A percentile compares a stretch with the other conserved stretches of the same genome.
These are phyloP conservation scores for Allophyes oxyacanthae DNA, from an alignment of 2,888 invertebrate species.

Conservation along the genomic window DNA sequence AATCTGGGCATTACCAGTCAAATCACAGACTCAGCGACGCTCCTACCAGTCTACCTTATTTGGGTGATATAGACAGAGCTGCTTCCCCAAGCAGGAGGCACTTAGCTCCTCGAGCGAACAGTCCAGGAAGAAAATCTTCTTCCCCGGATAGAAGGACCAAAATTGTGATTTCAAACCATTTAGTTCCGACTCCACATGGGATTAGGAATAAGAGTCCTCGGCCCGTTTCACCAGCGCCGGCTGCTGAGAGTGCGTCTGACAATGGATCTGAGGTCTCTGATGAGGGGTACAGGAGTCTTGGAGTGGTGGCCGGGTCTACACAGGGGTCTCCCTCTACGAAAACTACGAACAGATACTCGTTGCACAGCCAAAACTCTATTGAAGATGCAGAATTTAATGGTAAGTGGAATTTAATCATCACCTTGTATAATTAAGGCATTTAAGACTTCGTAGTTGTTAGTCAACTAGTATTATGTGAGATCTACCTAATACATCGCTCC, in stretches of 20 bases:
- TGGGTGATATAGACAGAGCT: constrained; percentile 79
- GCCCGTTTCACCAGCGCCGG: constrained; percentile 88
- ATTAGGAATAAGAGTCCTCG: constrained; percentile 82
- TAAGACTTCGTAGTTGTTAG: too few relatives aligned
- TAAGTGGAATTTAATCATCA: constrained; percentile 69
- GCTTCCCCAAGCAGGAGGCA: constrained; percentile 77
- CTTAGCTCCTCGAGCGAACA: constrained; percentile 71
- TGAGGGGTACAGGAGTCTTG: constrained; percentile 95
- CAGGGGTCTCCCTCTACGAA: constrained; percentile 85
- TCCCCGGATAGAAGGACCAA: constrained; percentile 83
- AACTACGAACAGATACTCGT: constrained; percentile 90
- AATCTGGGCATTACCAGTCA: constrained; percentile 75
- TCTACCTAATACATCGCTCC: too few relatives aligned
- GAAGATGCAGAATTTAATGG: constrained; percentile 93
- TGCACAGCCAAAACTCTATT: constrained; percentile 92
- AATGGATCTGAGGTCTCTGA: constrained; percentile 96
- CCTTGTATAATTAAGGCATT: too few relatives aligned
- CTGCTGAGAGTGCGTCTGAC: constrained; percentile 91
- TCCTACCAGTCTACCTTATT: constrained; percentile 80
- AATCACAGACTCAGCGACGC: constrained; percentile 73
- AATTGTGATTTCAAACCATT: constrained; percentile 78
- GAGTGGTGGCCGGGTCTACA: constrained; percentile 89
- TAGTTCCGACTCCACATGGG: constrained; percentile 85
- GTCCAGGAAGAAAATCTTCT: constrained; percentile 80
- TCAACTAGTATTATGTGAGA: too few relatives aligned